Evolutionary conservation across 2,797 vertebrate genomes (phyloP).

Genomic region (Buphagus erythrorhynchus): DNA sequence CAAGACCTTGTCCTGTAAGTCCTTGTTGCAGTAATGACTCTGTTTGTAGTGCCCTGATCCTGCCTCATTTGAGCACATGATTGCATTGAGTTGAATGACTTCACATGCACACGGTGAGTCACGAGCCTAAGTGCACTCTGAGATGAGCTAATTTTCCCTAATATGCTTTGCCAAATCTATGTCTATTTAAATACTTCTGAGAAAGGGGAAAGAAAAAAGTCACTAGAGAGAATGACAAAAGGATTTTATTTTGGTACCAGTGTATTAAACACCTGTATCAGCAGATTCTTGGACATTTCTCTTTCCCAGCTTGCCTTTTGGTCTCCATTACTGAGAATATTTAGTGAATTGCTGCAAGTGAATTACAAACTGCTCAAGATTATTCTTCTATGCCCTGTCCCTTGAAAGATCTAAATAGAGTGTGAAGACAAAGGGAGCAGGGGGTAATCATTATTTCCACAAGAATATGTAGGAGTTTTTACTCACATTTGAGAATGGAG

Average conservation of each 20-base stretch:
- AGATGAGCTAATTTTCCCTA: constrained; percentile 44
- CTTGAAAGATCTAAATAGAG: background rate
- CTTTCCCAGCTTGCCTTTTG: background rate
- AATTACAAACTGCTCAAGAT: constrained; percentile 38
- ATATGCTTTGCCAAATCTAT: background rate
- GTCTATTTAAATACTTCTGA: constrained; percentile 35
- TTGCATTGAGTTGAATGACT: background rate
- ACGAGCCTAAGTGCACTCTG: background rate
- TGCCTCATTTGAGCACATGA: background rate
- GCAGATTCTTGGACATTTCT: background rate
- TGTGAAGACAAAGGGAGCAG: background rate
- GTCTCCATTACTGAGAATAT: constrained; percentile 26
- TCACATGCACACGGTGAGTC: constrained; percentile 3
- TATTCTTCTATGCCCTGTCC: background rate
- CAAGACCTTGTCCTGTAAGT: background rate
- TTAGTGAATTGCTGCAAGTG: constrained; percentile 1
- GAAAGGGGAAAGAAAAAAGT: background rate
- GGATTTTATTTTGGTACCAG: constrained; percentile 21
- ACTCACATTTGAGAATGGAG: constrained; percentile 2
- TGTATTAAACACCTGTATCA: background rate
- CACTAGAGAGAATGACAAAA: constrained; percentile 5
- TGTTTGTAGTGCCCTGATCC: background rate
- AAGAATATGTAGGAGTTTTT: background rate
- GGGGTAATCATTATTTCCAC: background rate
- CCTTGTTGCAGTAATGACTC: background rate